Base-by-base conservation (phyloP, 35 echinoderm and acorn worm genomes). In the Nesometra sesokonis region DNA sequence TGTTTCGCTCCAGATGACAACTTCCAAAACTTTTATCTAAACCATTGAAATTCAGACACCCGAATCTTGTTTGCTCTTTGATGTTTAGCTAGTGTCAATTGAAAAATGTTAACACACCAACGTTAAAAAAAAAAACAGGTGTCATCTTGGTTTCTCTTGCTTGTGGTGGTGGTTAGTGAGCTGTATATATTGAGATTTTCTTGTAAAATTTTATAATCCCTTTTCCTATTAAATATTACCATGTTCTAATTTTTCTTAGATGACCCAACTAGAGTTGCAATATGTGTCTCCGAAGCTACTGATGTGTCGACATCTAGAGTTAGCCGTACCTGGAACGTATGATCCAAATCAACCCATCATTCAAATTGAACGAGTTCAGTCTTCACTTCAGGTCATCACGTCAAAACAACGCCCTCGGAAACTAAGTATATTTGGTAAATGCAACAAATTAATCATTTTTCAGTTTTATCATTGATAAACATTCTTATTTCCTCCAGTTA, bases 361-460 rank as follows among this genome's bases (percentile, higher is more conserved):
- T 23, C 88, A 88, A 43, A 99, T 99, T 90, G 92, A 99, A 35
- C 87, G 88, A 39, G 92, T 94, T 36, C 96, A 99, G 46, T 93
- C 96, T 19, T 89, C 96, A 17, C 90, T 99, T 3, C 96, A 99
- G 43, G 96, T 99, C 87, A 99, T 99, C 40, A 99, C 96, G 29
- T 99, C 96, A 9, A 99, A 99, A 88, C 96, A 99, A 67, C 88
- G 96, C 77, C 96, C 96, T 86, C 90, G 96, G 33, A 94, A 94
- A 83, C 93, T 99, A 17, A 99, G 96, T 34, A 99, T 92, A 35
- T 99, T 94, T 86, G 92, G 96, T 97, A 86, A 90, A 85, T 82
- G 0, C 52, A 27, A 27, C 21, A 43, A 43, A 43, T 43, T 43
- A 43, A 7, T n/a, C n/a, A 43, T 43, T 43, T 43, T 43, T 43